Evolutionary conservation across 1,140 invertebrate species (phyloP), one percentile per base, ranked within the genome.

Genomic region (Bombus ignitus): DNA sequence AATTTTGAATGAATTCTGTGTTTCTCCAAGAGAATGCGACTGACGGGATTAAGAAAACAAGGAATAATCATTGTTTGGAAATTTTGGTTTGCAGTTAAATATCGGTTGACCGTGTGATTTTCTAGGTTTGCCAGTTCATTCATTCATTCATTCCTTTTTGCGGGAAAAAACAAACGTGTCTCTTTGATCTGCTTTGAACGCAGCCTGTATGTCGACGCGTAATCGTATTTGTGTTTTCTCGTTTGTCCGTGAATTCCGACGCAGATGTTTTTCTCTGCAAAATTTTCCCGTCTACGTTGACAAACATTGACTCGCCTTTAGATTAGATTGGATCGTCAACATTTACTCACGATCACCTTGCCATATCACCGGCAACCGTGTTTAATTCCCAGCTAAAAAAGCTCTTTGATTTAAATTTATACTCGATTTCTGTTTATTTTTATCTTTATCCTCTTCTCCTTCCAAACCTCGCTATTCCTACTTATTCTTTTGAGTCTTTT

Each of bases 281-380:
- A 53, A 53, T 32, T 66, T 32, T 53, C 44, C 32, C 65, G 8
- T 15, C 28, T 37, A n/a, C 37, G 32, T 8, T 12, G 22, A 22
- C 73, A 75, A 75, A 75, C 73, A 74, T 74, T 74, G 73, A 35
- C 15, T 13, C 42, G 22, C 44, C n/a, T 28, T 47, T 32, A 28
- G n/a, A 32, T 66, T 66, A 32, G n/a, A 42, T 25, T 25, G 42
- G 8, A 12, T 53, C 44, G 47, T 35, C 44, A 74, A 44, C 47
- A 22, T 75, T 28, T n/a, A 75, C 5, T 37, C 47, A 28, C 47
- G 32, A 57, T 75, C 44, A 25, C 4, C 35, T 22, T 8, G 32
- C 35, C 35, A 15, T 37, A 15, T 35, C 32, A 22, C 18, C 12
- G 4, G 28, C 4, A 62, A 62, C 59, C 12, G 18, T 22, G 47